These are phyloP conservation scores for human (Homo sapiens) DNA, from an alignment of 2,113 vertebrate genomes.

Conservation along the genomic window DNA sequence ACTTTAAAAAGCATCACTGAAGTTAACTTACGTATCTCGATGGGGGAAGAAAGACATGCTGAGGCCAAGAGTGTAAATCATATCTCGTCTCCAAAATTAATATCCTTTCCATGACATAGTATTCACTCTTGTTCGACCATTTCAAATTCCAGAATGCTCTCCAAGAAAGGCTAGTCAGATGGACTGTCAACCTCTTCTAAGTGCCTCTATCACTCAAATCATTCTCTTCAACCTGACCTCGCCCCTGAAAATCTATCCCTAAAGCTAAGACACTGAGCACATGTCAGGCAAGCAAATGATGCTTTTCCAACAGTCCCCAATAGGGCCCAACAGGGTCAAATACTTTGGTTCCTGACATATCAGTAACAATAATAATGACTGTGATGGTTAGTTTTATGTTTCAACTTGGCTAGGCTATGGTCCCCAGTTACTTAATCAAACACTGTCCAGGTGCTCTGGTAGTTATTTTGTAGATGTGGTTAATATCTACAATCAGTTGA, in stretches of 20 bases:
- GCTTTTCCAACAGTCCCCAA: neutral
- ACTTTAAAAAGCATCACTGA: neutral
- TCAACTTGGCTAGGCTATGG: neutral
- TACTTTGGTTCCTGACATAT: neutral
- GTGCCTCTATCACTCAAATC: neutral
- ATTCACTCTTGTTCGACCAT: neutral
- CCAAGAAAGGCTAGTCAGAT: neutral
- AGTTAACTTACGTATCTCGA: neutral
- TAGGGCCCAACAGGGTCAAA: rapidly evolving
- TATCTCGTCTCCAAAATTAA: neutral
- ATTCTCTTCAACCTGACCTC: neutral
- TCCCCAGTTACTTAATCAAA: neutral
- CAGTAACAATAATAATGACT: neutral
- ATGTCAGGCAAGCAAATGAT: neutral
- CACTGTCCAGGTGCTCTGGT: neutral
- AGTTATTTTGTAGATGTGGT: neutral
- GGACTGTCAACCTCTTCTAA: neutral
- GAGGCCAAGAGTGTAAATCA: neutral
- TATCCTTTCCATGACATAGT: neutral
- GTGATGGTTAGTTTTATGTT: neutral
- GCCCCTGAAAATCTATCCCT: neutral
- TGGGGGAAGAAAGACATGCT: neutral
- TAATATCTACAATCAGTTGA: neutral
- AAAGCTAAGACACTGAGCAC: neutral
- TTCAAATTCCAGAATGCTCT: neutral